Conservation (phyloP, 1,140 invertebrate genomes). For the Archivesica marissinica region DNA sequence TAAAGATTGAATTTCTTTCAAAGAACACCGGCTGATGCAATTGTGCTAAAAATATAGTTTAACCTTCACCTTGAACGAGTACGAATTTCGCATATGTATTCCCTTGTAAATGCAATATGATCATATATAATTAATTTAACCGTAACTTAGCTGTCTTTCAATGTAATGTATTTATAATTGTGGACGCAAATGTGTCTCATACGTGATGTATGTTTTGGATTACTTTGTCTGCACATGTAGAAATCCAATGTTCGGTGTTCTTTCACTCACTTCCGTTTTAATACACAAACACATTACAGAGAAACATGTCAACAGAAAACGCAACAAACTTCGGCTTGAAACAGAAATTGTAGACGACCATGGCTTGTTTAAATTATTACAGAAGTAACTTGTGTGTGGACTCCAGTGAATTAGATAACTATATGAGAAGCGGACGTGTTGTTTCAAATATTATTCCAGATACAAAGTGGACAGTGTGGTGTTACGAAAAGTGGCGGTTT, state of each 20-base stretch:
- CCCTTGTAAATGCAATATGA: not conserved
- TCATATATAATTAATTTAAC: no score
- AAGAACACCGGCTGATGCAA: slow-evolving; percentile 30
- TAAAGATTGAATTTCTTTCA: not conserved
- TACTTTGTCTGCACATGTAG: not conserved
- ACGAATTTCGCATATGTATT: not conserved
- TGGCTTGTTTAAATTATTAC: not conserved
- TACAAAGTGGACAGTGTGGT: slow-evolving; percentile 23
- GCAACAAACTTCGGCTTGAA: not conserved
- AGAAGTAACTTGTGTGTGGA: not conserved
- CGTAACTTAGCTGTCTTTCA: no score
- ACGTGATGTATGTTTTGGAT: not conserved
- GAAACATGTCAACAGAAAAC: slow-evolving; percentile 39
- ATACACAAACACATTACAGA: slow-evolving; percentile 9
- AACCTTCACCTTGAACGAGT: not conserved
- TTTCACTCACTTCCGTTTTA: slow-evolving; percentile 20
- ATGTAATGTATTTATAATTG: not conserved
- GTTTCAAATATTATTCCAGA: slow-evolving; percentile 4
- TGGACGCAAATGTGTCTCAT: not conserved
- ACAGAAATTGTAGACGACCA: not conserved
- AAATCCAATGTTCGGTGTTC: not conserved
- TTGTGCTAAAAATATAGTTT: not conserved
- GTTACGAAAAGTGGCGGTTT: slow-evolving; percentile 28
- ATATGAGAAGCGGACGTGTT: not conserved
- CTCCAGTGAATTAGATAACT: not conserved